These are phyloP conservation scores for Pammene aurita DNA, from an alignment of 2,888 invertebrate genomes.

Conservation along the genomic window DNA sequence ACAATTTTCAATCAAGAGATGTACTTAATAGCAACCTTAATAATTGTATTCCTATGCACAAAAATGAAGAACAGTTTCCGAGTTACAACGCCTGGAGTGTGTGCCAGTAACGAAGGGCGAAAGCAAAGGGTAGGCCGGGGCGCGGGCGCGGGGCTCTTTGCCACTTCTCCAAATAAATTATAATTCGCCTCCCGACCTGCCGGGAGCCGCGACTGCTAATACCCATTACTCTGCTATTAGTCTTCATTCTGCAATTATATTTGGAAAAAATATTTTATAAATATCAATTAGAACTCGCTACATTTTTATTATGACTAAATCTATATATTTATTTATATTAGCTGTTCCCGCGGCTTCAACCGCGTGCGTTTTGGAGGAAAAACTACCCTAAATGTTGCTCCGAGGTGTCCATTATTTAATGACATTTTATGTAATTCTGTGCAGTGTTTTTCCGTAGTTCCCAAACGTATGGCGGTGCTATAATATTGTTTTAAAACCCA, in stretches of 20 bases:
- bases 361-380: no score
- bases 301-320: no score
- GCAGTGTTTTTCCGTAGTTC: no score
- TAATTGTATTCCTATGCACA: background rate
- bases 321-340: no score
- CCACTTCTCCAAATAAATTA: constrained; percentile 85
- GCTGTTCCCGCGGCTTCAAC: no score
- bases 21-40: no score
- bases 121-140: constrained; percentile 82
- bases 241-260: constrained; percentile 50
- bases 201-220: constrained; percentile 45
- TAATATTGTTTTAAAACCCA: no score
- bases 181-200: constrained; percentile 71
- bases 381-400: no score
- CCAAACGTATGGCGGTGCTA: no score
- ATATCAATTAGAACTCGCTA: background rate
- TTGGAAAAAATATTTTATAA: background rate
- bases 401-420: no score
- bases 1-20: no score
- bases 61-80: constrained; percentile 48
- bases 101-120: constrained; percentile 81
- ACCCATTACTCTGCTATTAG: constrained; percentile 62
- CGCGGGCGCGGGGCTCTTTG: constrained; percentile 71
- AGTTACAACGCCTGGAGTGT: constrained; percentile 67
- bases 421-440: no score